Evolutionary conservation across 2,113 vertebrate genomes (phyloP), one percentile per base, ranked within the genome.

Genomic region (Oxygymnocypris stewartii): DNA sequence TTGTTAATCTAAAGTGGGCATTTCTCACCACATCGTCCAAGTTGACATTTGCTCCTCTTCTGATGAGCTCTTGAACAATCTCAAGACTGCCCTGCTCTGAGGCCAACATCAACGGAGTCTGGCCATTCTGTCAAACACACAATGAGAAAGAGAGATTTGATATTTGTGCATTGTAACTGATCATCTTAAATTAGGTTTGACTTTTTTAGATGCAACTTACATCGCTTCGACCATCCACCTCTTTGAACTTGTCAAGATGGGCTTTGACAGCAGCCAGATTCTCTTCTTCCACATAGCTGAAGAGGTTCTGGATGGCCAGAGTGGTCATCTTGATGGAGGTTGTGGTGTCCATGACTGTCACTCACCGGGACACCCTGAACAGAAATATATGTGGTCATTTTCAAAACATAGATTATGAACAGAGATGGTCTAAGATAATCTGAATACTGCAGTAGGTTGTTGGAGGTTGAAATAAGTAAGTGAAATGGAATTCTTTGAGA

Each of bases 201-300:
- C 14, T 40, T 81, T 65, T 44, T 47, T 13, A 20, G 1, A 57
- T 18, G 13, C 20, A 6, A 86, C 93, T 93, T 93, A 99, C 98
- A 91, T 99, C 98, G 75, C 98, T 99, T 88, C 97, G 96, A 84
- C 99, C 98, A 91, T 99, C 97, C 20, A 99, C 97, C 92, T 99
- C 97, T 91, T 97, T 98, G 94, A 97, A 99, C 76, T 98, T 98
- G 88, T 99, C 98, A 85, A 99, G 96, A 71, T 99, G 95, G 0
- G 95, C 92, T 88, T 95, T 97, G 84, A 99, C 92, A 4, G 96
- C 98, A 7, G 94, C 87, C 91, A 99, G 95, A 85, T 99, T 99
- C 88, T 98, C 98, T 92, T 99, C 97, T 92, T 99, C 98, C 63
- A 99, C 97, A 0, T 98, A 98, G 88, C 96, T 95, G 88, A 99